A percentile compares a stretch with the other conserved stretches of the same genome.
Evolutionary conservation across 2,113 vertebrate genomes (phyloP).

Genomic region (Collichthys lucidus): DNA sequence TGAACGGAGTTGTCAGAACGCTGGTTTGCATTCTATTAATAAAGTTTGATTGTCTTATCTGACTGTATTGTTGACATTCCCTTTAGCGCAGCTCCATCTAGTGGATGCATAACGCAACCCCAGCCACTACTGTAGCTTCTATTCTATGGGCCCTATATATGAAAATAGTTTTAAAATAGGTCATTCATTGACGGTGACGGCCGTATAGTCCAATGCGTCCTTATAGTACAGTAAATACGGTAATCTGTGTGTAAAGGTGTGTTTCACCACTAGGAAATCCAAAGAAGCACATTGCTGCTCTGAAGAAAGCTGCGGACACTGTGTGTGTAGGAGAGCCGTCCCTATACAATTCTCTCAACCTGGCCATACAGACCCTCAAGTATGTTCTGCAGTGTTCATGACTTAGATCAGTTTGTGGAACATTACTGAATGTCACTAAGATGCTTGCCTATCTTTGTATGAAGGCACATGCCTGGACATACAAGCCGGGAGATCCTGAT

Average conservation of each 20-base stretch:
- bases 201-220: too few species aligned
- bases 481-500: conserved; percentile 95
- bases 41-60: too few species aligned
- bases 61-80: too few species aligned
- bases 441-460: conserved; percentile 14
- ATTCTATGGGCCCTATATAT: too few species aligned
- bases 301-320: conserved; percentile 93
- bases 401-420: background rate
- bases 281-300: conserved; percentile 89
- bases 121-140: too few species aligned
- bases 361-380: conserved; percentile 94
- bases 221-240: too few species aligned
- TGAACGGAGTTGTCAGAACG: too few species aligned
- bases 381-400: conserved; percentile 72
- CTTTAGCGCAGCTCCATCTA: too few species aligned
- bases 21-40: too few species aligned
- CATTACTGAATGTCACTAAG: background rate
- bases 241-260: background rate
- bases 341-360: conserved; percentile 93
- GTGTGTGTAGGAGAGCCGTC: conserved; percentile 95
- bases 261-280: conserved; percentile 87
- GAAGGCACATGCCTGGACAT: conserved; percentile 97
- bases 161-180: too few species aligned
- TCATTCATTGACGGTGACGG: too few species aligned
- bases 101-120: too few species aligned